phyloP scores from a whole-genome alignment of 2,797 vertebrate genomes.

The Nannoperca obscura region DNA sequence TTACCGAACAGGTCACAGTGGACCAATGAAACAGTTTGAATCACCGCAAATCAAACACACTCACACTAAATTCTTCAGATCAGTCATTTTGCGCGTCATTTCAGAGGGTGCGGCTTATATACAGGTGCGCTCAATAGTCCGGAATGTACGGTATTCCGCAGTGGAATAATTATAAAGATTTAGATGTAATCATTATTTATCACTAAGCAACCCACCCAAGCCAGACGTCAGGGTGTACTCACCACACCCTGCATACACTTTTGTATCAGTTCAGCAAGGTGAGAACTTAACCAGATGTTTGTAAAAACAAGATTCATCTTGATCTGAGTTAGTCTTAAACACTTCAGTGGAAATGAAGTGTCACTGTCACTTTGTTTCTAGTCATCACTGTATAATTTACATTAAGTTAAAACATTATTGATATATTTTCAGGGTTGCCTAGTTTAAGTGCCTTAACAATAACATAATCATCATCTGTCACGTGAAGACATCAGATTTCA shows the following conservation, averaged over 20 bases:
- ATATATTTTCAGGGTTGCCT: neutral
- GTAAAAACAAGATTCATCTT: neutral
- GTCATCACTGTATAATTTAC: neutral
- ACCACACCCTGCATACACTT: neutral
- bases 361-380: too few species aligned
- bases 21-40: too few species aligned
- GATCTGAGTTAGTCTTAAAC: neutral
- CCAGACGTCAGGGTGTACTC: neutral
- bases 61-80: too few species aligned
- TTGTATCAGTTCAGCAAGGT: neutral
- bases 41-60: too few species aligned
- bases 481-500: neutral
- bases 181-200: neutral
- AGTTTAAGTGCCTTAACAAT: neutral
- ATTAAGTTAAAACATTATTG: neutral
- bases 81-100: too few species aligned
- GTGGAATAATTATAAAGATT: neutral
- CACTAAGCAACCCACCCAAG: too few species aligned
- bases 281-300: neutral
- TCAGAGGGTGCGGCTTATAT: too few species aligned
- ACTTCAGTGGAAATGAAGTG: neutral
- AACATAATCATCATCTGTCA: neutral
- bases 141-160: neutral
- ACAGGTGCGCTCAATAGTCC: too few species aligned
- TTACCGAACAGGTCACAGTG: too few species aligned